Base-by-base conservation (phyloP, 2,888 invertebrate species). In the Nomada fucata region DNA sequence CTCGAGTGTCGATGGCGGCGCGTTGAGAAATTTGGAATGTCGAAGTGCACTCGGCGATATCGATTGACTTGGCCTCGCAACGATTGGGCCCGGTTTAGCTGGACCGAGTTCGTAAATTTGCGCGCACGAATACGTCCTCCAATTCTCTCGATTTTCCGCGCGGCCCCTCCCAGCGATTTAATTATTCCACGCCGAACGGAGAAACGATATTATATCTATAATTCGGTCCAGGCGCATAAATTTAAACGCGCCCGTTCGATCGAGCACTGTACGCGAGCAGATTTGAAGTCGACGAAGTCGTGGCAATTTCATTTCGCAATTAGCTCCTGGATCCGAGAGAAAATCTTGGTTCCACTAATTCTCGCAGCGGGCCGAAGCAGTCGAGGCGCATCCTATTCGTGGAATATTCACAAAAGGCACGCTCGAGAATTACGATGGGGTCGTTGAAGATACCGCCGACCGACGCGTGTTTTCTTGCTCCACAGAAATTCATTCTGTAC, bases 11-110 rank as follows among this genome's bases (percentile, higher is more conserved):
- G 65, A 65, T 36, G 67, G 3, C 57, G 57, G 15, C 15, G 15
- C 55, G 53, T 73, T 47, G 57, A 65, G 65, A 73, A 57, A 47
- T 72, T 20, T n/a, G n/a, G 55, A 55, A 65, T 73, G 47, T 73
- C 47, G 65, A 44, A 65, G 73, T 57, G 57, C 67, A 11, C 64
- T 73, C 47, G 20, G 7, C 11, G 15, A 57, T 65, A 57, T 59
- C 57, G 47, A 73, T 67, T 20, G 65, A 23, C 44, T 57, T 26
- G 42, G 55, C 7, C 29, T 44, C 11, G 11, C 64, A 13, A 13
- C 3, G 47, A 59, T 57, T 47, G 47, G 44, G 18, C 23, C 20
- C 4, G 47, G 44, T 59, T 57, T 20, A 65, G 11, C 64, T 26
- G n/a, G 4, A 11, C 11, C 11, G 1, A 18, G 2, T 57, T n/a